Percentiles rank a stretch among this genome's conserved stretches.
Evolutionary conservation across 2,113 vertebrate genomes (phyloP).

Genomic region (Toxotes chatareus): DNA sequence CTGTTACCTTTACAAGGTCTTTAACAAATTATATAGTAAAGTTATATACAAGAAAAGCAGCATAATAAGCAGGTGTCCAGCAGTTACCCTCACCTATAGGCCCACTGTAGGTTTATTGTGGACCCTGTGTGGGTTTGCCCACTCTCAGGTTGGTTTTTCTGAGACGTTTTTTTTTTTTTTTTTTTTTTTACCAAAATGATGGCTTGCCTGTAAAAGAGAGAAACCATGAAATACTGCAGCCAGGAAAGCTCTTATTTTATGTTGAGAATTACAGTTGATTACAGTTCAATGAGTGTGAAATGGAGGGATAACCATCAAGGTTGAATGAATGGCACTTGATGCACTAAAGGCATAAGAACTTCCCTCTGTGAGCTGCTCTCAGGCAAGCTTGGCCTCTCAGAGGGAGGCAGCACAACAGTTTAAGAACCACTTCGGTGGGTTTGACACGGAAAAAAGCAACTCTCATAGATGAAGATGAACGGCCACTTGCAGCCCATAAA

Average conservation of each 20-base stretch:
- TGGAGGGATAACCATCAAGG: not conserved
- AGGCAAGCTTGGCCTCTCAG: not conserved
- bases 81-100: not conserved
- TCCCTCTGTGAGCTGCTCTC: not conserved
- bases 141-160: not conserved
- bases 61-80: not conserved
- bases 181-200: not conserved
- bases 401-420: not conserved
- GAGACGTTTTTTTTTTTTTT: not conserved
- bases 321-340: conserved; percentile 17
- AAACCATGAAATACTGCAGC: not conserved
- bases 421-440: not conserved
- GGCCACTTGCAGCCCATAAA: not conserved
- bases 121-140: not conserved
- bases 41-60: not conserved
- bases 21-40: too few species aligned
- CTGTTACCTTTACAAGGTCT: not conserved
- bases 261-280: not conserved
- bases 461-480: not conserved
- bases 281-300: conserved; percentile 21
- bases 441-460: conserved; percentile 13
- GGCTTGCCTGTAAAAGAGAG: not conserved
- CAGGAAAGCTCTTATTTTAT: not conserved
- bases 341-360: not conserved
- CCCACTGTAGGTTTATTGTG: not conserved